Evolutionary conservation across 2,888 invertebrate genomes (phyloP), one percentile per base, ranked within the genome.

Genomic region (Coenonympha arcania): DNA sequence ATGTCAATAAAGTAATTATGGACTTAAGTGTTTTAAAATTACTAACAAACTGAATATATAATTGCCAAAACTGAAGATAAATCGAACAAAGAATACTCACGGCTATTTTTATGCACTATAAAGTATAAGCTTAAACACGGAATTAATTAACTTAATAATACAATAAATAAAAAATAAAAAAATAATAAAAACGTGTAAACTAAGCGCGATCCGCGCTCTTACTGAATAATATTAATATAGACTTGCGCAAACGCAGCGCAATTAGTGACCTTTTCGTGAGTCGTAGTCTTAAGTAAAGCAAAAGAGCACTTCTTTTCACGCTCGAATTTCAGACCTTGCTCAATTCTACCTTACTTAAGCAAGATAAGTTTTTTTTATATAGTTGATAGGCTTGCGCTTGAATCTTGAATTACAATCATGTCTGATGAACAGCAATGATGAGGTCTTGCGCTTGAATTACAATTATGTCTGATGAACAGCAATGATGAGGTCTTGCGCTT

Each of bases 201-300:
- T 37, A 34, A 42, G 44, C 58, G 59, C 57, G 20, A 15, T 48
- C 48, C 39, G 53, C 56, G 51, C 48, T 54, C 36, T 37, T 33
- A 61, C 60, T 61, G 58, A n/a, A n/a, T n/a, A n/a, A n/a, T n/a
- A n/a, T n/a, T n/a, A n/a, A n/a, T n/a, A n/a, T 26, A 48, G 30
- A 49, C 37, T 34, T 50, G 46, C 40, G 48, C 48, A 11, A 37
- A 49, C 46, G 57, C 57, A 48, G 1, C n/a, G n/a, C n/a, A n/a
- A n/a, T n/a, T n/a, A n/a, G 19, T 47, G 54, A 54, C 56, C 49
- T 57, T 57, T 56, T 47, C 39, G 26, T 22, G 39, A 33, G 30
- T 28, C 40, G 33, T 39, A 42, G 39, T 49, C 30, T 41, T 47
- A 30, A 11, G 16, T 39, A 13, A 20, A 31, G n/a, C n/a, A n/a